phyloP scores from a whole-genome alignment of 1,140 invertebrate species.

The Anoplophora glabripennis region DNA sequence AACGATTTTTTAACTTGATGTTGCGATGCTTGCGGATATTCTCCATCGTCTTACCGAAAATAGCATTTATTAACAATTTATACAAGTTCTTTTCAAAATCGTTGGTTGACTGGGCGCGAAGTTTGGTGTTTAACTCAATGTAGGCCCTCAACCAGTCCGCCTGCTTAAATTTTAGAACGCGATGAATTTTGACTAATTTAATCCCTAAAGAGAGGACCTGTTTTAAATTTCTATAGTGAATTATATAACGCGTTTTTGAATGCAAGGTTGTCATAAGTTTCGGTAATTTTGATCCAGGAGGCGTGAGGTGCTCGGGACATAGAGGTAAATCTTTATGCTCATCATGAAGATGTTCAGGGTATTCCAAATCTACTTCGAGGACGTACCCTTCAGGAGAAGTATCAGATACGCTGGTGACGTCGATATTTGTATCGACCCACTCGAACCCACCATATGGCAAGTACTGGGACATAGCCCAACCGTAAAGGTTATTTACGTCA shows the following conservation, averaged over 20 bases:
- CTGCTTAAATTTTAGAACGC: slow-evolving; percentile 55
- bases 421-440: slow-evolving; percentile 45
- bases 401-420: slow-evolving; percentile 35
- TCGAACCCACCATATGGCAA: slow-evolving; percentile 50
- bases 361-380: slow-evolving; percentile 51
- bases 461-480: slow-evolving; percentile 50
- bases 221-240: slow-evolving; percentile 54
- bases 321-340: slow-evolving; percentile 52
- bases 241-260: slow-evolving; percentile 34
- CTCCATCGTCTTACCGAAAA: slow-evolving; percentile 52
- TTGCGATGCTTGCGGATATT: slow-evolving; percentile 39
- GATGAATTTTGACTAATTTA: slow-evolving; percentile 51
- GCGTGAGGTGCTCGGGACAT: slow-evolving; percentile 17
- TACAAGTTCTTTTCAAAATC: slow-evolving; percentile 55
- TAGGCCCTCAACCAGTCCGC: slow-evolving; percentile 50
- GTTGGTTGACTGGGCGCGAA: slow-evolving; percentile 39
- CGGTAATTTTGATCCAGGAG: slow-evolving; percentile 31
- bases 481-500: slow-evolving; percentile 59
- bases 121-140: slow-evolving; percentile 48
- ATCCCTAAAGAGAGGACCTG: slow-evolving; percentile 52
- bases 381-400: slow-evolving; percentile 53
- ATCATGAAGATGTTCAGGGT: slow-evolving; percentile 51
- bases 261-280: slow-evolving; percentile 21
- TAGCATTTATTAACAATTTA: slow-evolving; percentile 50
- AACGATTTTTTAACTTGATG: slow-evolving; percentile 17